A percentile compares a stretch with the other conserved stretches of the same genome.
These are phyloP conservation scores for Megastigmus dorsalis DNA, from an alignment of 2,888 invertebrate genomes.

Conservation along the genomic window DNA sequence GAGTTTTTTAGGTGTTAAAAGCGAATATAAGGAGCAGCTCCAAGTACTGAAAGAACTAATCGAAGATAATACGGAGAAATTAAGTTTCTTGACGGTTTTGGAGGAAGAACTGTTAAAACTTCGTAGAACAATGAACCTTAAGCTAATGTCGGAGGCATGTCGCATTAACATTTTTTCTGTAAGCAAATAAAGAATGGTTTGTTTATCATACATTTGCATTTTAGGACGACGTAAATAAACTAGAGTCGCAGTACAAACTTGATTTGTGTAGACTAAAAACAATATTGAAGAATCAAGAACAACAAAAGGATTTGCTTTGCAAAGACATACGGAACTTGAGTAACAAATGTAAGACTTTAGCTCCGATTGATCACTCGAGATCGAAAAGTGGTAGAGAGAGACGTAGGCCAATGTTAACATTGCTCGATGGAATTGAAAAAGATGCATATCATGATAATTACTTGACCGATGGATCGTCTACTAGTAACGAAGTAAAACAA, in stretches of 20 bases:
- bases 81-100: conserved; percentile 77
- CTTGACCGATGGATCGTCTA: conserved; percentile 1
- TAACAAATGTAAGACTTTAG: conserved; percentile 20
- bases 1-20: conserved; percentile 64
- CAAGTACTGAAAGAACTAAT: conserved; percentile 74
- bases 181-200: not conserved
- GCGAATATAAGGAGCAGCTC: conserved; percentile 67
- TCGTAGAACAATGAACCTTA: conserved; percentile 69
- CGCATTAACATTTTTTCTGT: not conserved
- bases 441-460: not conserved
- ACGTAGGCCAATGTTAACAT: not conserved
- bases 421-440: conserved; percentile 8
- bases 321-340: conserved; percentile 34
- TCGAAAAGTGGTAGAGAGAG: not conserved
- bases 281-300: conserved; percentile 66
- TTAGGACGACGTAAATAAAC: conserved; percentile 64
- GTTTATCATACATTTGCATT: conserved; percentile 8
- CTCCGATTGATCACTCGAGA: not conserved
- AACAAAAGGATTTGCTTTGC: conserved; percentile 40
- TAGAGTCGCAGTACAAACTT: conserved; percentile 66
- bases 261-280: conserved; percentile 72
- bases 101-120: conserved; percentile 77
- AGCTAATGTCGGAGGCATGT: conserved; percentile 62
- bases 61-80: conserved; percentile 77
- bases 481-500: not conserved